phyloP scores from a whole-genome alignment of 2,797 vertebrate species.

The Delichon dasypus region DNA sequence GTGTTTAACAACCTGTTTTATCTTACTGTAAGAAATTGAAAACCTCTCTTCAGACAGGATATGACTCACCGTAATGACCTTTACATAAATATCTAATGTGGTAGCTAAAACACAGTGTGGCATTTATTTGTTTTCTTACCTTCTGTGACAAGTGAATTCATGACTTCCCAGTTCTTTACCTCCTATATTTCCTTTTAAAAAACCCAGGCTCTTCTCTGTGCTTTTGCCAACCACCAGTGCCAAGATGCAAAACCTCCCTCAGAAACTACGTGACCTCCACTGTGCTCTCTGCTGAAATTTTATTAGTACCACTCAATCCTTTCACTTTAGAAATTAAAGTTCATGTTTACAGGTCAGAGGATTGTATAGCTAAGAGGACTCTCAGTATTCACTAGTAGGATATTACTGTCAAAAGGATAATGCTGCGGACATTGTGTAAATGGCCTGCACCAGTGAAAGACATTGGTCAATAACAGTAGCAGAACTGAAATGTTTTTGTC shows the following conservation, averaged over 20 bases:
- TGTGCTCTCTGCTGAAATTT: background rate
- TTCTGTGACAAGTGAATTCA: background rate
- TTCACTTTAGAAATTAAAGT: background rate
- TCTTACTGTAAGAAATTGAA: background rate
- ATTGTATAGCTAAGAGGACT: background rate
- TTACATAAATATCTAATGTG: background rate
- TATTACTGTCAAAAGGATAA: background rate
- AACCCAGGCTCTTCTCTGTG: accelerated
- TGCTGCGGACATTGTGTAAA: background rate
- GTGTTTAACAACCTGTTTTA: background rate
- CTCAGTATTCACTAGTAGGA: background rate
- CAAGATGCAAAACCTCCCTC: background rate
- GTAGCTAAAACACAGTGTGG: background rate
- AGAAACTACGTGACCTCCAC: background rate
- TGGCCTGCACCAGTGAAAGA: background rate
- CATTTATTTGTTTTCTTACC: background rate
- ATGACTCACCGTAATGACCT: background rate
- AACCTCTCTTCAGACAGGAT: background rate
- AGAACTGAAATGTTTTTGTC: background rate
- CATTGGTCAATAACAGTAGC: background rate
- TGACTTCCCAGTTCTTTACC: background rate
- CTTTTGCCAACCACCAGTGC: background rate
- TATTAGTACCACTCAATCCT: background rate
- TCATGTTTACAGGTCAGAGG: background rate
- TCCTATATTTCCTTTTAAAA: background rate